Conservation (phyloP, 2,888 invertebrate genomes). For the Bombylius major region DNA sequence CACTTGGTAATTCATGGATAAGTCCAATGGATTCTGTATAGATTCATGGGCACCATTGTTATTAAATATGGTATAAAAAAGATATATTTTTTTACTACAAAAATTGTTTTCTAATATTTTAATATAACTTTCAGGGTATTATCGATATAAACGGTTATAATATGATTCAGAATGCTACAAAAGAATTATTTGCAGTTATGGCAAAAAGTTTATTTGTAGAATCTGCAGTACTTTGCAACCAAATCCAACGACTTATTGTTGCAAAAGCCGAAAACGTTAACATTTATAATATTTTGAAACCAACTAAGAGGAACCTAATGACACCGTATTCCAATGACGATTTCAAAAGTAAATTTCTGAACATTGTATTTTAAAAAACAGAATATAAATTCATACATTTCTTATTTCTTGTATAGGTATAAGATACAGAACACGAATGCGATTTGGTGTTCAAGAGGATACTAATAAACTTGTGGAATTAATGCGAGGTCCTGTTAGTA, state of each 20-base stretch:
- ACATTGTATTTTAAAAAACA: too few species aligned
- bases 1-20: slow-evolving; percentile 83
- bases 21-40: slow-evolving; percentile 74
- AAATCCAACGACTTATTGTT: slow-evolving; percentile 50
- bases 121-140: slow-evolving; percentile 39
- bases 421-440: too few species aligned
- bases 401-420: too few species aligned
- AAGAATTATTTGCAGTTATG: slow-evolving; percentile 43
- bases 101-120: not conserved
- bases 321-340: too few species aligned
- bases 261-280: slow-evolving; percentile 52
- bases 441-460: too few species aligned
- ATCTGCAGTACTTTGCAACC: slow-evolving; percentile 53
- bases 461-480: slow-evolving; percentile 24
- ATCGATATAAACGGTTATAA: slow-evolving; percentile 55
- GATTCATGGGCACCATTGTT: slow-evolving; percentile 73
- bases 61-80: slow-evolving; percentile 44
- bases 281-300: slow-evolving; percentile 66
- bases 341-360: too few species aligned
- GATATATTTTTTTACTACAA: not conserved
- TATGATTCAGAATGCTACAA: slow-evolving; percentile 44
- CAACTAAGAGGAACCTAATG: too few species aligned
- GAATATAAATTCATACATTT: too few species aligned
- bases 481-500: slow-evolving; percentile 61
- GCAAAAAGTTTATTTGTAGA: slow-evolving; percentile 42